Evolutionary conservation across 2,888 invertebrate species (phyloP), one percentile per base, ranked within the genome.

Genomic region (Leucophora obtusa): DNA sequence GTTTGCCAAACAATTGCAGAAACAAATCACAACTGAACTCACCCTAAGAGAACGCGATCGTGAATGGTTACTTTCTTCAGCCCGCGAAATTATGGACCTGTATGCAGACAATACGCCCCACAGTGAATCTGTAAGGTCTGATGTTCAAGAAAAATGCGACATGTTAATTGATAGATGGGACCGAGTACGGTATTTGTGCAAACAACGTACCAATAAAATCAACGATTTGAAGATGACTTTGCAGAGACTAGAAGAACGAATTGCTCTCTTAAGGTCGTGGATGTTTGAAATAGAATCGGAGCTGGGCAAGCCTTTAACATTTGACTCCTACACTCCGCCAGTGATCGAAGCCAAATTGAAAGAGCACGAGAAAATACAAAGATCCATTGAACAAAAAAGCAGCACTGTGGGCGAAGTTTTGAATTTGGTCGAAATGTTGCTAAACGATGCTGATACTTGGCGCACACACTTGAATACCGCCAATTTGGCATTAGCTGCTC

Each of bases 331-430:
- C 63, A 93, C 92, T 10, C 93, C 94, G 33, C 92, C 92, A 60
- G 92, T 93, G 0, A 92, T 96, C 35, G 94, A 96, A 78, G 91
- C 92, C 15, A 94, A 94, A 85, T 91, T 95, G 66, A 92, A 92
- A 78, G 94, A 95, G 58, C 94, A 95, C 77, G 95, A 96, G 51
- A 92, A 92, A 69, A 92, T 96, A 33, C 95, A 95, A 86, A 94
- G 93, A 77, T 93, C 92, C 7, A 94, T 97, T 53, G 95, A 96
- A 87, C 92, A 93, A 17, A 94, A 96, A 86, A 95, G 95, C 86
- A 93, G 93, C 60, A 94, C 95, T 84, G 93, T 97, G 5, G 94
- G 94, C 1, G 95, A 96, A 86, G 93, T 96, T 0, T 89, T 96
- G 2, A 96, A 95, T 86, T 92, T 95, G 15, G 95, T 96, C 85